These are phyloP conservation scores for Conus betulinus DNA, from an alignment of 1,140 invertebrate genomes.

Conservation along the genomic window DNA sequence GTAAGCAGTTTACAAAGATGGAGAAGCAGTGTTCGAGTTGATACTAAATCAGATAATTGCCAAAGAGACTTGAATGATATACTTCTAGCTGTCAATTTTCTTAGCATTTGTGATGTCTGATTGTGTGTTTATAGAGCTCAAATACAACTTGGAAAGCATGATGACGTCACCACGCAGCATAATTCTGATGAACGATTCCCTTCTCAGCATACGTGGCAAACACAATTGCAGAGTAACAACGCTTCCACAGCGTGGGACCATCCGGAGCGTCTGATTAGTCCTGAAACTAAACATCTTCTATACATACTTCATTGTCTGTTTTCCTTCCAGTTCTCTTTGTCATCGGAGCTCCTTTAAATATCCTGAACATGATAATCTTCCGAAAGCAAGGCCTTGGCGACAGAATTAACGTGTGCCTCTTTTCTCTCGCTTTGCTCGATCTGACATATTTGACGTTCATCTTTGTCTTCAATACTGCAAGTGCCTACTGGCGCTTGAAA, in stretches of 20 bases:
- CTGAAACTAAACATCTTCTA: not conserved
- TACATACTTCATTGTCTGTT: not conserved
- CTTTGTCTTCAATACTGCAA: not conserved
- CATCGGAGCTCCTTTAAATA: not conserved
- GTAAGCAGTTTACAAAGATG: too few relatives aligned
- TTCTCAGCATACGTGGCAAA: too few relatives aligned
- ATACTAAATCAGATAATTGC: too few relatives aligned
- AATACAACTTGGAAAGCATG: too few relatives aligned
- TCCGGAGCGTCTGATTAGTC: not conserved
- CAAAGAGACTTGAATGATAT: too few relatives aligned
- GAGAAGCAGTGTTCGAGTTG: too few relatives aligned
- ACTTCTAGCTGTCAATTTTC: too few relatives aligned
- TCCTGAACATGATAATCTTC: conserved; percentile 6
- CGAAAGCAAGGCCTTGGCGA: not conserved
- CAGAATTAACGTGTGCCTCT: conserved; percentile 18
- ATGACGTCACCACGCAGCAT: too few relatives aligned
- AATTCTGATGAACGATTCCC: too few relatives aligned
- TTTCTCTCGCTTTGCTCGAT: not conserved
- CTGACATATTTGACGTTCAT: not conserved
- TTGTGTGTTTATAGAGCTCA: too few relatives aligned
- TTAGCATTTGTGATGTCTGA: too few relatives aligned
- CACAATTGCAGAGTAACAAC: not conserved
- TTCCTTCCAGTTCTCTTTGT: not conserved
- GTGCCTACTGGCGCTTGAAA: not conserved
- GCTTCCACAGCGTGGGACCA: not conserved